Percentiles rank a stretch among this genome's conserved stretches.
These are phyloP conservation scores for Tolypeutes matacus DNA, from an alignment of 2,797 vertebrate species.

Conservation along the genomic window DNA sequence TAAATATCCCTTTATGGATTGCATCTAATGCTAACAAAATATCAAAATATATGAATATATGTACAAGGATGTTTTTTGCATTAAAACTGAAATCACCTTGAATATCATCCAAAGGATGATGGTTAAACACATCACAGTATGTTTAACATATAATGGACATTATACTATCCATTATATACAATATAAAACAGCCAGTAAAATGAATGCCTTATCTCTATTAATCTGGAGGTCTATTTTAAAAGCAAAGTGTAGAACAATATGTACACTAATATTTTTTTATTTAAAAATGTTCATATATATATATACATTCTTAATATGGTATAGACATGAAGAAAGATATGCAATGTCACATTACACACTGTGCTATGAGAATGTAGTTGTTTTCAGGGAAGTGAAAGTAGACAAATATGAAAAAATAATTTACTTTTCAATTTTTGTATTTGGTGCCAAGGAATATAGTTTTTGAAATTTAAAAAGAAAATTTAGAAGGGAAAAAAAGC, in stretches of 20 bases:
- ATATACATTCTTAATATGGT: background rate
- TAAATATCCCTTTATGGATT: background rate
- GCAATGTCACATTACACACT: background rate
- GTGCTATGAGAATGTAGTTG: background rate
- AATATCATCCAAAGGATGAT: background rate
- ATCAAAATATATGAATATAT: background rate
- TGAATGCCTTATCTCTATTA: background rate
- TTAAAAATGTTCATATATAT: background rate
- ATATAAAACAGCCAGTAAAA: background rate
- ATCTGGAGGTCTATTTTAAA: background rate
- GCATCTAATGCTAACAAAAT: background rate
- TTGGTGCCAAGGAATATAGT: background rate
- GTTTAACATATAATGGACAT: background rate
- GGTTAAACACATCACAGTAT: background rate
- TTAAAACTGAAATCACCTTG: constrained; percentile 20
- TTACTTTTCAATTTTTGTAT: background rate
- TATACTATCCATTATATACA: background rate
- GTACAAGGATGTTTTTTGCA: background rate
- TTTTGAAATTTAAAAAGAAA: background rate
- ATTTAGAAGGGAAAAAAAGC: background rate
- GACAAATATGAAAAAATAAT: background rate
- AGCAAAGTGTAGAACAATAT: background rate
- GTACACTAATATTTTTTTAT: background rate
- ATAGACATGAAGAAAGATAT: background rate
- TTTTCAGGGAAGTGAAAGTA: background rate